Base-by-base conservation (phyloP, 2,888 invertebrate species). In the Cylindroiulus punctatus region DNA sequence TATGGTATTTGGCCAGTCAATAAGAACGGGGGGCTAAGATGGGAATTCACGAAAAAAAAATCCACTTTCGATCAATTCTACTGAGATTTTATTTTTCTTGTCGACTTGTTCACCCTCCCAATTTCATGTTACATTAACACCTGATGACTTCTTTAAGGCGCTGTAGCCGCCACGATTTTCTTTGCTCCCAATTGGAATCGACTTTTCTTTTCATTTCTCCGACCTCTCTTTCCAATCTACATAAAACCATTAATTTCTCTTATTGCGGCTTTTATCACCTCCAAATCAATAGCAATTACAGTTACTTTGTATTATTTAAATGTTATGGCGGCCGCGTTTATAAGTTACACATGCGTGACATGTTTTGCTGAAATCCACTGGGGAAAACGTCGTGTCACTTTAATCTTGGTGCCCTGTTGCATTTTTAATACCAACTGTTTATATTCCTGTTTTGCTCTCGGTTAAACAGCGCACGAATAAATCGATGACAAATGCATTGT, bases 121-220 rank as follows among this genome's bases (percentile, higher is more conserved):
- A 57, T 57, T 57, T 57, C 57, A 57, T 57, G 19, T 57, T 57
- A n/a, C 57, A 22, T 57, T 57, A 57, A 26, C 65, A 65, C 65
- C 65, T 65, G 65, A 65, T 65, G 65, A 65, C 65, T 65, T 65
- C 65, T 65, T 65, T 65, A 65, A n/a, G n/a, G n/a, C n/a, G 65
- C 26, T 52, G n/a, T n/a, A 57, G 5, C 57, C 19, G 57, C 3
- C 19, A 57, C 5, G 57, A 57, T 57, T 57, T 57, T n/a, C 57
- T 57, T 57, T 57, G 2, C 36, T 7, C 36, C 2, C 57, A 26
- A 65, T 65, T 65, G 65, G 26, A 65, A 26, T 65, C 65, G 65
- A 65, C 65, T 65, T 65, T 65, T 26, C 65, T 65, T 65, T 65
- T 65, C 65, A 65, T 26, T 65, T 65, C 7, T 65, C 26, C 10